Base-by-base conservation (phyloP, 2,888 invertebrate species). In the Synanthedon vespiformis region DNA sequence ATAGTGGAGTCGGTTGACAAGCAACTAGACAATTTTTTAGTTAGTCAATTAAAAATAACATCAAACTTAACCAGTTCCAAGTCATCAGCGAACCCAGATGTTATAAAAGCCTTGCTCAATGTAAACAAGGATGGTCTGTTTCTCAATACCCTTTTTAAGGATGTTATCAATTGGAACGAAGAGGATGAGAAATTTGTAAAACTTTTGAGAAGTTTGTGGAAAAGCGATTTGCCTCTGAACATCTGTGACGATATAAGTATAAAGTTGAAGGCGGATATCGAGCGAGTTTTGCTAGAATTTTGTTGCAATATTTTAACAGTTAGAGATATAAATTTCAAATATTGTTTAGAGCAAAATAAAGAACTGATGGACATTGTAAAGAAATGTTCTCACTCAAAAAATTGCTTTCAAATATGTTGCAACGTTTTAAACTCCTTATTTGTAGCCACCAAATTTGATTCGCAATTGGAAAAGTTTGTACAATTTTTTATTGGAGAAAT, bases 381-480 rank as follows among this genome's bases (percentile, higher is more conserved):
- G 50, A 72, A 62, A 52, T 74, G 78, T 60, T 60, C 73, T n/a
- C 53, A 58, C 40, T 84, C 83, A 6, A 47, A 72, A 1, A 60
- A 65, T 50, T 81, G 82, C 56, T 87, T 82, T 56, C 82, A 85
- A 65, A 77, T 83, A 49, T 77, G 77, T 54, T 63, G 59, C 54
- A 58, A 63, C 40, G 72, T 83, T 56, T 59, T 85, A 2, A 80
- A 85, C 56, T 67, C 65, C 58, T 11, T 86, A 50, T 78, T 82
- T 49, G 66, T 78, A 48, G 63, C 61, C 56, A 70, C 74, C 16
- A 75, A 79, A 56, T 85, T 68, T 64, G 61, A 77, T 58, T 48
- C 1, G 1, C 56, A 55, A 44, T 57, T 86, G 40, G 65, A 70
- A 57, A 57, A 52, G 1, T 73, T 85, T 52, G 65, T 84, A 34